phyloP scores from a whole-genome alignment of 1,140 invertebrate genomes.

The Neotoxoptera formosana region DNA sequence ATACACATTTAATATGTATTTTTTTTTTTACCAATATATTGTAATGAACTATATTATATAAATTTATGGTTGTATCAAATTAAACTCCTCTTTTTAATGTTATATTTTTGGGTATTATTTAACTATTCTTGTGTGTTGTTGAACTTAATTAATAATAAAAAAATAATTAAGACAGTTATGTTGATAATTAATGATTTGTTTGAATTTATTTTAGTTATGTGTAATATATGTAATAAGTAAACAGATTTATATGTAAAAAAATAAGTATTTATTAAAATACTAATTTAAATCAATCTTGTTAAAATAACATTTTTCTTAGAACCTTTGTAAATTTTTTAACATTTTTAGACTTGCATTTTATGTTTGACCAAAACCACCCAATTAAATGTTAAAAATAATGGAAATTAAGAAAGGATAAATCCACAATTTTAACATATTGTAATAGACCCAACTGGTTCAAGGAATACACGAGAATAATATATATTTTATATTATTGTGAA shows the following conservation, averaged over 20 bases:
- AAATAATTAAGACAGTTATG: background rate
- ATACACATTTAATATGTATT: background rate
- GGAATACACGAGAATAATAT: no score
- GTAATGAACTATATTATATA: slow-evolving; percentile 9
- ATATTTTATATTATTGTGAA: no score
- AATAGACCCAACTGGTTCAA: no score
- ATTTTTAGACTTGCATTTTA: background rate
- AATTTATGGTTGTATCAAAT: background rate
- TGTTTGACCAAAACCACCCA: no score
- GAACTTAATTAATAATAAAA: background rate
- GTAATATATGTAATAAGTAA: background rate
- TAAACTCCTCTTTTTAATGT: background rate
- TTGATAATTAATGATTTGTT: background rate
- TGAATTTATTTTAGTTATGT: background rate
- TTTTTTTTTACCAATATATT: background rate
- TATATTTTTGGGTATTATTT: background rate
- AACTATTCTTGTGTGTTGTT: background rate
- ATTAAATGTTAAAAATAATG: no score
- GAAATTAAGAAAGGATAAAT: no score
- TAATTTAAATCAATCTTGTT: background rate
- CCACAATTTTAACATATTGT: no score
- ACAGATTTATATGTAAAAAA: background rate
- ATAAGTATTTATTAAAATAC: background rate
- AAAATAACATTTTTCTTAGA: background rate
- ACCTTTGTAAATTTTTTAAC: background rate